Evolutionary conservation across 2,113 vertebrate genomes (phyloP).

Genomic region (Antigone vipio): DNA sequence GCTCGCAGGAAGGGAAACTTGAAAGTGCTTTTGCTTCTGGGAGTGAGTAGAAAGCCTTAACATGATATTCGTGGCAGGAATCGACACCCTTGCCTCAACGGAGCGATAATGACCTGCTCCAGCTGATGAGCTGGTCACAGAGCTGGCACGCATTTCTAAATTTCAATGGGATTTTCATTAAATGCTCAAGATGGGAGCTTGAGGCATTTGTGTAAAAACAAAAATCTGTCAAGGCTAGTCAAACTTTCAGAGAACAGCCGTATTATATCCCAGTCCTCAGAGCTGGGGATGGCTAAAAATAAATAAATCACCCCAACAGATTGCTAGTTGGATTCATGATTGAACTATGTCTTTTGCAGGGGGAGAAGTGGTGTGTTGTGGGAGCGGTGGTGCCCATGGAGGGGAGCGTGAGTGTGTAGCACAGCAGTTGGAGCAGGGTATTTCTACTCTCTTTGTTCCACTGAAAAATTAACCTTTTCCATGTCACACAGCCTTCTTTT

Average conservation of each 20-base stretch:
- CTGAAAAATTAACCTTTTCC: slow-evolving; percentile 6
- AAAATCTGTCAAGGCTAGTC: slow-evolving; percentile 4
- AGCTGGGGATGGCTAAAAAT: slow-evolving; percentile 35
- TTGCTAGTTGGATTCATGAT: slow-evolving; percentile 13
- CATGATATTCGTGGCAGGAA: not conserved
- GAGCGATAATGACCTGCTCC: not conserved
- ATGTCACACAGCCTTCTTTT: not conserved
- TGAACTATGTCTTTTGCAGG: not conserved
- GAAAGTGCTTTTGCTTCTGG: not conserved
- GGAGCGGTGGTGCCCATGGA: not conserved
- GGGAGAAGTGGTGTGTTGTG: not conserved
- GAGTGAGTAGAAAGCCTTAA: not conserved
- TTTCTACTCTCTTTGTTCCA: slow-evolving; percentile 2
- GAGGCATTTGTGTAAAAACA: not conserved
- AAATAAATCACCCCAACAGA: slow-evolving; percentile 36
- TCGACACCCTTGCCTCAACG: not conserved
- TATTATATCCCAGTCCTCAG: not conserved
- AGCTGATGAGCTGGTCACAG: not conserved
- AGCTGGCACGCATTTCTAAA: not conserved
- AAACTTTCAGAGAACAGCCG: not conserved
- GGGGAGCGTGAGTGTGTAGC: not conserved
- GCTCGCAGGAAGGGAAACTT: not conserved
- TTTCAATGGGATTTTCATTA: not conserved
- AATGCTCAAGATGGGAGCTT: not conserved
- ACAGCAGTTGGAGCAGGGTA: not conserved